Evolutionary conservation across 2,797 vertebrate genomes (phyloP).

Genomic region (Bovichtus diacanthus): DNA sequence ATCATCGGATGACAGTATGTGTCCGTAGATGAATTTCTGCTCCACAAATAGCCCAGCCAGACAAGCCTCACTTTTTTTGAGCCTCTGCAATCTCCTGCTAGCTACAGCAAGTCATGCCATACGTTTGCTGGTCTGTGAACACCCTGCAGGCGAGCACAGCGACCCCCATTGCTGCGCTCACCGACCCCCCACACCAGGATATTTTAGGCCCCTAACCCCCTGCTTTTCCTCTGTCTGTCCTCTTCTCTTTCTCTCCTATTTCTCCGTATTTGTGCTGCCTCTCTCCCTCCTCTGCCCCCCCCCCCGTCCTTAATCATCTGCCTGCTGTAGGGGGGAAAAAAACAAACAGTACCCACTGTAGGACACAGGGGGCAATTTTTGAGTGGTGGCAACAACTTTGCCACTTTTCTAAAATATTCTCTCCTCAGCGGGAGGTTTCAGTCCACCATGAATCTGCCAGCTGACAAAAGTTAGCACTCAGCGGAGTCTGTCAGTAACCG

Average conservation of each 20-base stretch:
- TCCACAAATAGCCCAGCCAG: slow-evolving; percentile 87
- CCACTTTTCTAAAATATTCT: slow-evolving; percentile 84
- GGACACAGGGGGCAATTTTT: slow-evolving; percentile 81
- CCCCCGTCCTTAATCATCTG: slow-evolving; percentile 85
- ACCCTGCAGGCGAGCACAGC: slow-evolving; percentile 42
- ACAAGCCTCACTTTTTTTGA: slow-evolving; percentile 77
- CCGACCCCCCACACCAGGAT: slow-evolving; percentile 74
- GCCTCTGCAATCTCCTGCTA: slow-evolving; percentile 75
- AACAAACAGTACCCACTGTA: slow-evolving; percentile 77
- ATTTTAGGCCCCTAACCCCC: slow-evolving; percentile 81
- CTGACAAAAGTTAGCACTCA: slow-evolving; percentile 88
- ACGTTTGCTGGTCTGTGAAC: slow-evolving; percentile 73
- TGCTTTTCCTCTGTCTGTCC: slow-evolving; percentile 47
- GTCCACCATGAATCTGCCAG: slow-evolving; percentile 77
- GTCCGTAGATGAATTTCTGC: slow-evolving; percentile 84
- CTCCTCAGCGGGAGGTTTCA: slow-evolving; percentile 68
- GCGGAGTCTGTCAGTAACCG: slow-evolving; percentile 83
- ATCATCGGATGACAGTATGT: slow-evolving; percentile 84
- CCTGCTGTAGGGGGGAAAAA: slow-evolving; percentile 81
- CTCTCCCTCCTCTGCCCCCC: slow-evolving; percentile 19
- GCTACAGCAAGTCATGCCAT: slow-evolving; percentile 82
- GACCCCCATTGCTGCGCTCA: slow-evolving; percentile 64
- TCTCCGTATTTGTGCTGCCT: slow-evolving; percentile 31
- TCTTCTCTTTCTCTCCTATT: slow-evolving; percentile 56
- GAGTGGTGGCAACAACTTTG: slow-evolving; percentile 86